phyloP scores from a whole-genome alignment of 2,888 invertebrate species.

The Pedicia rivosa region DNA sequence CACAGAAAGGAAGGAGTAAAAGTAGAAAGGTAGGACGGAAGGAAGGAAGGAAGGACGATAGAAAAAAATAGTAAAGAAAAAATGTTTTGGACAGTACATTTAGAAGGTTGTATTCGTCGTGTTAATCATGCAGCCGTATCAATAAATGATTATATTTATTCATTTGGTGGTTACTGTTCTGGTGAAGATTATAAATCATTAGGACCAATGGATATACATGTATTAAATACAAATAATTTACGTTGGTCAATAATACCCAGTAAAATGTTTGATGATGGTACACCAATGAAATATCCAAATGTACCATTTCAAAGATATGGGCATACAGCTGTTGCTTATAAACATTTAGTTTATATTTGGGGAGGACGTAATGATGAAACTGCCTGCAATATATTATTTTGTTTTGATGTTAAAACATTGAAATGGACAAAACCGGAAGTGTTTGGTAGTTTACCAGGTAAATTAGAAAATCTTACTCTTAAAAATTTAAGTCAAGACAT shows the following conservation, averaged over 20 bases:
- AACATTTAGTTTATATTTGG: constrained; percentile 64
- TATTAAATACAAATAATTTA: constrained; percentile 56
- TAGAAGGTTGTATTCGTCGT: constrained; percentile 80
- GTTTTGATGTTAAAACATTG: constrained; percentile 57
- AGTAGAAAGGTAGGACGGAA: too few species aligned
- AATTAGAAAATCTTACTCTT: too few species aligned
- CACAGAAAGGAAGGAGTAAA: too few species aligned
- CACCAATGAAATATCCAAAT: constrained; percentile 31
- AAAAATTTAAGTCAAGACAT: too few species aligned
- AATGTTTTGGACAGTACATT: constrained; percentile 72
- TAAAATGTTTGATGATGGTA: constrained; percentile 33
- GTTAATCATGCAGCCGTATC: constrained; percentile 86
- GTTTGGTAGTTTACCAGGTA: constrained; percentile 54
- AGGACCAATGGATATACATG: constrained; percentile 73
- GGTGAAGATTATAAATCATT: constrained; percentile 60
- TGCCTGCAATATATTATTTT: constrained; percentile 61
- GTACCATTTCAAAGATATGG: constrained; percentile 75
- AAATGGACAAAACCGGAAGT: constrained; percentile 51
- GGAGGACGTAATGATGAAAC: constrained; percentile 76
- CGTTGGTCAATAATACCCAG: constrained; percentile 40
- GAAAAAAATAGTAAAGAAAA: constrained; percentile 7
- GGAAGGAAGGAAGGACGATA: too few species aligned
- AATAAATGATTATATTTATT: constrained; percentile 64
- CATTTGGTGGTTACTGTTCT: constrained; percentile 86
- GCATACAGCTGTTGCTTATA: constrained; percentile 73